Conservation (phyloP, 2,888 invertebrate genomes). For the Apeira syringaria region DNA sequence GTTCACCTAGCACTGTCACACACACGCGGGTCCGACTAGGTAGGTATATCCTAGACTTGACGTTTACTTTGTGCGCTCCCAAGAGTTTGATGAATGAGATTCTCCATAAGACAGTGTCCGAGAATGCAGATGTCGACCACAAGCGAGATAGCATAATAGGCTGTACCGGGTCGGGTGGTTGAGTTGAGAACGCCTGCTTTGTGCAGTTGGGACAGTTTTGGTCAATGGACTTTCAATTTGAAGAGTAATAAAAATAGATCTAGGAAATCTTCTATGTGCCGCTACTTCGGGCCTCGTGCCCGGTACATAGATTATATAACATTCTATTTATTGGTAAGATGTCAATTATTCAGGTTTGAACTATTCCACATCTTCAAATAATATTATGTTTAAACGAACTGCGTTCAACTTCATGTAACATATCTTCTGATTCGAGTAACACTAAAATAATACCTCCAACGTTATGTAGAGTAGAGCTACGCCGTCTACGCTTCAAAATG, state of each 20-base stretch:
- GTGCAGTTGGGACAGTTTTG: too few relatives aligned
- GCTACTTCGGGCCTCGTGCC: too few relatives aligned
- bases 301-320: too few relatives aligned
- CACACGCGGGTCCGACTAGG: slow-evolving; percentile 69
- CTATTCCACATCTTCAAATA: neutral
- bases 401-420: neutral
- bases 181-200: too few relatives aligned
- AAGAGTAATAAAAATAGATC: too few relatives aligned
- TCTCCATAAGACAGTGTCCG: slow-evolving; percentile 30
- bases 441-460: slow-evolving; percentile 14
- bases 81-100: slow-evolving; percentile 51
- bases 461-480: slow-evolving; percentile 12
- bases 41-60: slow-evolving; percentile 65
- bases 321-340: too few relatives aligned
- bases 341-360: neutral
- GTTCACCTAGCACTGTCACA: slow-evolving; percentile 76
- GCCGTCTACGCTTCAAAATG: slow-evolving; percentile 16
- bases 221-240: too few relatives aligned
- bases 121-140: slow-evolving; percentile 36
- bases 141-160: slow-evolving; percentile 16
- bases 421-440: neutral
- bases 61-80: slow-evolving; percentile 61
- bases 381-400: neutral
- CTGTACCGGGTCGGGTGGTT: too few relatives aligned
- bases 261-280: too few relatives aligned